Evolutionary conservation across 2,113 vertebrate species (phyloP).

Genomic region (Chloroceryle aenea): DNA sequence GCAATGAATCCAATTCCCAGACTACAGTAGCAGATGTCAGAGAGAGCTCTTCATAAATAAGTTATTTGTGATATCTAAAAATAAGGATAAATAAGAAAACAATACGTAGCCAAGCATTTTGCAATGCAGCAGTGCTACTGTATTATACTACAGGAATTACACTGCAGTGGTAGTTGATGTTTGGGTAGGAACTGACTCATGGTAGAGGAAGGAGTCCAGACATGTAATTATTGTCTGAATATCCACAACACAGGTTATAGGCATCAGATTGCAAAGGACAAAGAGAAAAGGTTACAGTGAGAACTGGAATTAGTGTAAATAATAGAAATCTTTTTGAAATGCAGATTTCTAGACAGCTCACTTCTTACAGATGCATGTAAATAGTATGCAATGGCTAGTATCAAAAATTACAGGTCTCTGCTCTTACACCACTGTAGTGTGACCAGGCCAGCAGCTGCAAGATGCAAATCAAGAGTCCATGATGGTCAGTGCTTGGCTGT

Average conservation of each 20-base stretch:
- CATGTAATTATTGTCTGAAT: not conserved
- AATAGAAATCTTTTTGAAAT: not conserved
- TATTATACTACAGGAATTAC: not conserved
- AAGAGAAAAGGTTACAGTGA: not conserved
- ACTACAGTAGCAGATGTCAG: not conserved
- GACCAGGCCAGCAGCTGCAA: not conserved
- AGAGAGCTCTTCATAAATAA: not conserved
- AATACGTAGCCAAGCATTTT: not conserved
- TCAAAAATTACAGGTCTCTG: not conserved
- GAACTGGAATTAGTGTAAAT: not conserved
- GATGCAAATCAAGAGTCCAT: not conserved
- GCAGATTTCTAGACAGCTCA: not conserved
- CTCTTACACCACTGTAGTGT: not conserved
- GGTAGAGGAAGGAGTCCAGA: not conserved
- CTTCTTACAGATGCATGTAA: not conserved
- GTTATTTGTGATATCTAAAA: not conserved
- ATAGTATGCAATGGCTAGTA: not conserved
- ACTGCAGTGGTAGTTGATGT: not conserved
- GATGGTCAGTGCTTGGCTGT: not conserved
- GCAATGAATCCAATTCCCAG: not conserved
- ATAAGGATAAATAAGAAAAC: not conserved
- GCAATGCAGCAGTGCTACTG: not conserved
- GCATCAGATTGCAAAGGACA: not conserved
- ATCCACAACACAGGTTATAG: not conserved
- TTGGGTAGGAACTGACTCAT: not conserved